Base-by-base conservation (phyloP, 2,113 vertebrate species). In the Helogale parvula region DNA sequence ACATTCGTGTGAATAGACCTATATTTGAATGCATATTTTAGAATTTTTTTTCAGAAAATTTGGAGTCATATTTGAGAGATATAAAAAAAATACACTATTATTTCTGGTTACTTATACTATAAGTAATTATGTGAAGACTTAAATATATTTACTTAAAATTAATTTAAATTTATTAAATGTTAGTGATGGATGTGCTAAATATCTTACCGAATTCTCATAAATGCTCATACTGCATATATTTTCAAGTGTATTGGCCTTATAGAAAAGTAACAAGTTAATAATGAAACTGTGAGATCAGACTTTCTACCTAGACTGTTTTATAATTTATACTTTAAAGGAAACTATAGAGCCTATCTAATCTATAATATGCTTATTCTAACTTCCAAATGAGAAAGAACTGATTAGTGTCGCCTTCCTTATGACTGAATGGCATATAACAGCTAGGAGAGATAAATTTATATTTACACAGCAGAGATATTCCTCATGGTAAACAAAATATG, bases 291-390 rank as follows among this genome's bases (percentile, higher is more conserved):
- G 52, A n/a, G 2, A 66, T 50, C 11, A 83, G 41, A 68, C 52
- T 66, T 71, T 92, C 1, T 31, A 45, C 17, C 0, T 87, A 54
- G 0, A 7, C 23, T 85, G 1, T 25, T 77, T 91, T 31, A 79
- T 57, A 92, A 65, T 29, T 88, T 82, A 60, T 35, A 71, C 2
- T 82, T 74, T 68, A 82, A 90, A 63, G 27, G 25, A 95, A 96
- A 15, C 4, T 27, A 21, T 12, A 13, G 25, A 79, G 1, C 65
- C n/a, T 33, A 69, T 33, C 17, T 71, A 77, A 85, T 68, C 19
- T 19, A 95, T 12, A 82, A 47, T 33, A 41, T 50, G 0, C 9
- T 19, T 71, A 87, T 72, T 96, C 6, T 68, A 72, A 79, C 86
- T 95, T 57, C 66, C 11, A 52, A 15, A 86, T 60, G 23, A 45